A percentile compares a stretch with the other conserved stretches of the same genome.
Conservation (phyloP, 2,113 vertebrate genomes). For the Atherinomorus stipes region DNA sequence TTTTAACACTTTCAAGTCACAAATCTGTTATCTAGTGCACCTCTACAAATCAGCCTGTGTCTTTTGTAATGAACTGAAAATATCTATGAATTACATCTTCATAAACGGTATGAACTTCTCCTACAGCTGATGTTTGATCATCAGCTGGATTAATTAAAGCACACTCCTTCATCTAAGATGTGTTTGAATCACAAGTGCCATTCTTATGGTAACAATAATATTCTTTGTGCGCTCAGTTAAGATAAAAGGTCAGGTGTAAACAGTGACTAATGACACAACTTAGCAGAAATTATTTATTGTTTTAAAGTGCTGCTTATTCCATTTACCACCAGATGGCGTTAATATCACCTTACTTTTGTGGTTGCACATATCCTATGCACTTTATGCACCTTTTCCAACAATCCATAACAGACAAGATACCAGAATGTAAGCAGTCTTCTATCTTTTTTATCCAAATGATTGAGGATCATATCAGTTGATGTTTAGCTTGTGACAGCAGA, state of each 20-base stretch:
- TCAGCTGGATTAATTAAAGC: neutral
- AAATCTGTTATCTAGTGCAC: neutral
- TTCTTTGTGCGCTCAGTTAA: neutral
- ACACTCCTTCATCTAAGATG: neutral
- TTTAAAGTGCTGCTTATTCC: neutral
- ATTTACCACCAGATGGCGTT: conserved; percentile 20
- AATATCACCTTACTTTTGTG: neutral
- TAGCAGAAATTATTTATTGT: neutral
- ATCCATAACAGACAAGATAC: neutral
- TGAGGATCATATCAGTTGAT: neutral
- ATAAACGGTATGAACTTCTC: neutral
- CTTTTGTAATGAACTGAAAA: no score
- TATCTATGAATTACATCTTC: neutral
- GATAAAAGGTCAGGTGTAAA: no score
- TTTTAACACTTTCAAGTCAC: neutral
- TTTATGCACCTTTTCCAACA: neutral
- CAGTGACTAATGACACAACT: no score
- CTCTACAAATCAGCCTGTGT: no score
- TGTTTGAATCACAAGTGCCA: neutral
- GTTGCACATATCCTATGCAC: neutral
- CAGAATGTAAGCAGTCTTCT: neutral
- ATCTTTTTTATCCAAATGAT: conserved; percentile 2
- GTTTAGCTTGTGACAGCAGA: neutral
- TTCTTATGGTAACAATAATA: neutral
- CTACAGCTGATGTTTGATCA: neutral